Evolutionary conservation across 2,888 invertebrate genomes (phyloP), one percentile per base, ranked within the genome.

Genomic region (Zelleria hepariella): DNA sequence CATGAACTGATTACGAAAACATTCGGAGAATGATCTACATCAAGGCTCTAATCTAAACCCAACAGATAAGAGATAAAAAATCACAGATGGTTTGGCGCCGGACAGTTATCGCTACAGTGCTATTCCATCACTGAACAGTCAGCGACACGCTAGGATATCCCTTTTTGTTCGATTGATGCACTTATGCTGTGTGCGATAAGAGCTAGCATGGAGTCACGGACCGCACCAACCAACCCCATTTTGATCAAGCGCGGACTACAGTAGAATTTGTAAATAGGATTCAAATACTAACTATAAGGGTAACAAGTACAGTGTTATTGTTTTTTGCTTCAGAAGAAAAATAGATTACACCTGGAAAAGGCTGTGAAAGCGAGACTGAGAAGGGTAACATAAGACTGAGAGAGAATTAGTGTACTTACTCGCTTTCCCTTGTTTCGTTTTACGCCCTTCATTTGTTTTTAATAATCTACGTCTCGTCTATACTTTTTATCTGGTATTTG

Each of bases 281-380:
- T 49, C 7, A 49, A 18, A 18, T 49, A 49, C 49, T 49, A 49
- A 49, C 49, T 49, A 18, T 49, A n/a, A 20, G 7, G 25, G 25
- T 15, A 60, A 59, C 60, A 62, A 60, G 66, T 75, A 74, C 73
- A 75, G 27, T 82, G 15, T 48, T 27, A 49, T 58, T 83, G 86
- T 78, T 86, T 86, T 86, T 87, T 86, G 85, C 87, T 86, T 83
- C 88, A 88, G 88, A 88, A 88, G 73, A 88, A 88, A 87, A 88
- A 87, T 87, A 88, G 87, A 87, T 86, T 87, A 83, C 86, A 87
- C 64, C 87, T 86, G 87, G 87, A 86, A 81, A 86, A 82, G 77
- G 86, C 86, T 70, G 82, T 77, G 78, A 87, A 85, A 81, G 81
- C 80, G 80, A 87, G 81, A 83, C 84, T 86, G 71, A 87, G 75